These are phyloP conservation scores for Saguinus imperator DNA, from an alignment of 2,113 vertebrate species.

Conservation along the genomic window DNA sequence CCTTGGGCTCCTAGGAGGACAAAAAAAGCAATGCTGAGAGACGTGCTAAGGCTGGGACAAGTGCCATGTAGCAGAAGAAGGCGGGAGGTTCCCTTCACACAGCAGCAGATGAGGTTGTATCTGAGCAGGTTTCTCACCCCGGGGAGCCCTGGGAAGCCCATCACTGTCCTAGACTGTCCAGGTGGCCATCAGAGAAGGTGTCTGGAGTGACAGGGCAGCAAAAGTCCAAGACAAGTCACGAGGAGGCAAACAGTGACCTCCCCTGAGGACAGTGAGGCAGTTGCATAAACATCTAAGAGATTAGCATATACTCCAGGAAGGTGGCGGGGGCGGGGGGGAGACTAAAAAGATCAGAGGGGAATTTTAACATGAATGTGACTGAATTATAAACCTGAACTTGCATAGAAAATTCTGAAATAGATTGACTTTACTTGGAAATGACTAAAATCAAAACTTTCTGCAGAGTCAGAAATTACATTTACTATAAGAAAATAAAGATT, in stretches of 20 bases:
- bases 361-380: slow-evolving; percentile 47
- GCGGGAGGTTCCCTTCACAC: rapidly evolving
- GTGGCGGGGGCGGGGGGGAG: neutral
- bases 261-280: neutral
- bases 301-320: neutral
- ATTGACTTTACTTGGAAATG: slow-evolving; percentile 27
- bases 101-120: neutral
- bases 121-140: neutral
- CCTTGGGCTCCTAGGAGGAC: neutral
- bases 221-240: neutral
- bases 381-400: slow-evolving; percentile 28
- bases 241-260: neutral
- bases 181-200: neutral
- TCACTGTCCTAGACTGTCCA: neutral
- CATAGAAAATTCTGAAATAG: slow-evolving; percentile 44
- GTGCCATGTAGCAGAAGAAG: neutral
- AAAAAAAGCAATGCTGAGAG: neutral
- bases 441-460: slow-evolving; percentile 53
- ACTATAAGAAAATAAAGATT: neutral
- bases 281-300: neutral
- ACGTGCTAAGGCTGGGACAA: neutral
- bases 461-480: slow-evolving; percentile 20
- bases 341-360: neutral
- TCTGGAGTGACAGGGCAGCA: neutral
- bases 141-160: neutral